A percentile compares a stretch with the other conserved stretches of the same genome.
phyloP scores from a whole-genome alignment of 2,113 vertebrate genomes.

The Rhinoptilus africanus region DNA sequence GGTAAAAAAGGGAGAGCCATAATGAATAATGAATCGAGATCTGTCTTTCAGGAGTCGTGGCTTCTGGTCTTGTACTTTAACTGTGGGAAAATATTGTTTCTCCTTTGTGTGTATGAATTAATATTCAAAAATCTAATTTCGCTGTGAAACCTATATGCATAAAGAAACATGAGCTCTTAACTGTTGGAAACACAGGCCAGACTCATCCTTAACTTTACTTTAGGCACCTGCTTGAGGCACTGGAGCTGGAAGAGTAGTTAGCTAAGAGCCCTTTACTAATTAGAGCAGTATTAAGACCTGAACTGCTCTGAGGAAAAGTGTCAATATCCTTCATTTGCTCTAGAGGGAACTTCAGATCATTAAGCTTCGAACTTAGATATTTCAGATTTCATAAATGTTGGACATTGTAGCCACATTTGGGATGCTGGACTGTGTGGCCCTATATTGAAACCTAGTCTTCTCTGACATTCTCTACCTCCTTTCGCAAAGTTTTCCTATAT shows the following conservation, averaged over 20 bases:
- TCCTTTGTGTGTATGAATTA: not conserved
- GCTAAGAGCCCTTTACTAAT: not conserved
- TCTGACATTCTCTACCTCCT: not conserved
- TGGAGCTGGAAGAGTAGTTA: not conserved
- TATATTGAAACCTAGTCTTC: not conserved
- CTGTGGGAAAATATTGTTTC: not conserved
- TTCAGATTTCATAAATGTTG: not conserved
- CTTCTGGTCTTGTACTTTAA: not conserved
- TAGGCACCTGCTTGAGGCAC: not conserved
- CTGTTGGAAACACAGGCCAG: not conserved
- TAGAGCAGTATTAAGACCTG: not conserved
- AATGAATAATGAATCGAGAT: not conserved
- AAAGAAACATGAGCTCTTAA: not conserved
- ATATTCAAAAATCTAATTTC: not conserved
- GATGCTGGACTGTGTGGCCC: accelerated
- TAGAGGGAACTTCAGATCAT: not conserved
- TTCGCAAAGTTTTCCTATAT: not conserved
- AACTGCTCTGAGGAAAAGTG: not conserved
- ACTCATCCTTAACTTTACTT: not conserved
- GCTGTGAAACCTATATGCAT: not conserved
- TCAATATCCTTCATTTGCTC: not conserved
- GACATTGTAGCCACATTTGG: not conserved
- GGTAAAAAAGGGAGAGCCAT: not conserved
- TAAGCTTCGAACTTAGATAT: not conserved
- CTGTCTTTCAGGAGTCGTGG: not conserved